Evolutionary conservation across 2,888 invertebrate genomes (phyloP), one percentile per base, ranked within the genome.

Genomic region (Hedya salicella): DNA sequence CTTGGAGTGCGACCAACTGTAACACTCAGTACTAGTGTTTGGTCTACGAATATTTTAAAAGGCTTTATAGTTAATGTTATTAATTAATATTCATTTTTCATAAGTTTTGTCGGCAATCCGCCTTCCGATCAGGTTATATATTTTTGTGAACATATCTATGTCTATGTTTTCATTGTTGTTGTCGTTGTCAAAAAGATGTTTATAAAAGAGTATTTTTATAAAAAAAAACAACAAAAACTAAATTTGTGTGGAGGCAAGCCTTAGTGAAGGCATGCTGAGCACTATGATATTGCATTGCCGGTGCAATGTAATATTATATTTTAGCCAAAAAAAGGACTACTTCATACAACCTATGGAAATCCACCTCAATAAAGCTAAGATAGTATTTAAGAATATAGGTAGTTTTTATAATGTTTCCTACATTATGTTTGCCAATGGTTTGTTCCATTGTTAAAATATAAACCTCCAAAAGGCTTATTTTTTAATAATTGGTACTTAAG

Each of bases 261-360:
- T 56, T 3, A 6, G 4, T 36, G 16, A 21, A 59, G 25, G 44
- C 17, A 39, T 21, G 64, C 59, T 25, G 44, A 14, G 16, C 57
- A 59, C 13, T 65, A 62, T 62, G 17, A 17, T 49, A 65, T 69
- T 69, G 57, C 60, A 50, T 61, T 44, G 44, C 42, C 39, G 21
- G 14, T n/a, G 56, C 67, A 67, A 68, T 59, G 57, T 65, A 70
- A 73, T 71, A 56, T 63, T 67, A 52, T 69, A 67, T 56, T 19
- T 57, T 67, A 64, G 74, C 73, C 61, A 75, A 79, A 65, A 64
- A 64, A 65, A 59, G 56, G 65, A 82, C 85, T 88, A 89, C 90
- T 89, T 80, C 78, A 83, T 89, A 89, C 90, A 90, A 90, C 90
- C 90, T 71, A 79, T 74, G 76, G 70, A 80, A 89, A 87, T 81